These are phyloP conservation scores for Cerceris rybyensis DNA, from an alignment of 2,888 invertebrate species.

Conservation along the genomic window DNA sequence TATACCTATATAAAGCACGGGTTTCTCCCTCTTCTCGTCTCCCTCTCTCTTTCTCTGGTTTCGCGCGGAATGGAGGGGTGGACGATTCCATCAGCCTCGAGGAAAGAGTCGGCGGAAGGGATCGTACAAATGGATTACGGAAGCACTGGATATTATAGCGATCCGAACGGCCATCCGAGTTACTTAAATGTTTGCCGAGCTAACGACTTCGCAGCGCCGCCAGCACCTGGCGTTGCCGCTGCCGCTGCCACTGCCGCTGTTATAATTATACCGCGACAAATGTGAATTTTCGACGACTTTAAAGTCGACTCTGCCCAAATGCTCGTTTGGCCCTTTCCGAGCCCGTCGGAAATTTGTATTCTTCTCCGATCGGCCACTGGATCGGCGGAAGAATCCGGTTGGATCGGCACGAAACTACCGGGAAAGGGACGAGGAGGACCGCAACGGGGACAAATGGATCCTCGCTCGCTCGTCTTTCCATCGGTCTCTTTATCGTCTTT, in stretches of 20 bases:
- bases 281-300: constrained; percentile 23
- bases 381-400: background rate
- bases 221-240: constrained; percentile 77
- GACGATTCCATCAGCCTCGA: constrained; percentile 44
- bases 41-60: background rate
- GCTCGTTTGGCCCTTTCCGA: too few species aligned
- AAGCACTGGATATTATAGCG: constrained; percentile 74
- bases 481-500: constrained; percentile 39
- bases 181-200: constrained; percentile 74
- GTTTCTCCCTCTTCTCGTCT: background rate
- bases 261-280: constrained; percentile 73
- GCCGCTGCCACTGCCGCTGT: constrained; percentile 76
- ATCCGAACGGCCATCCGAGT: constrained; percentile 69
- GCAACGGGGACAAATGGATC: constrained; percentile 31
- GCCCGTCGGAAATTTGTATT: too few species aligned
- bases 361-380: too few species aligned
- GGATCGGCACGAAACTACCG: background rate
- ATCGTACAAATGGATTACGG: constrained; percentile 72
- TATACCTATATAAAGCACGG: constrained; percentile 13
- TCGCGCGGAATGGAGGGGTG: constrained; percentile 6
- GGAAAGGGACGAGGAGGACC: too few species aligned
- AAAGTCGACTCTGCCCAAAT: background rate
- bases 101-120: constrained; percentile 44
- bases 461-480: background rate
- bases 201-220: constrained; percentile 72